Evolutionary conservation across 2,888 invertebrate species (phyloP).

Genomic region (Cylindroiulus punctatus): DNA sequence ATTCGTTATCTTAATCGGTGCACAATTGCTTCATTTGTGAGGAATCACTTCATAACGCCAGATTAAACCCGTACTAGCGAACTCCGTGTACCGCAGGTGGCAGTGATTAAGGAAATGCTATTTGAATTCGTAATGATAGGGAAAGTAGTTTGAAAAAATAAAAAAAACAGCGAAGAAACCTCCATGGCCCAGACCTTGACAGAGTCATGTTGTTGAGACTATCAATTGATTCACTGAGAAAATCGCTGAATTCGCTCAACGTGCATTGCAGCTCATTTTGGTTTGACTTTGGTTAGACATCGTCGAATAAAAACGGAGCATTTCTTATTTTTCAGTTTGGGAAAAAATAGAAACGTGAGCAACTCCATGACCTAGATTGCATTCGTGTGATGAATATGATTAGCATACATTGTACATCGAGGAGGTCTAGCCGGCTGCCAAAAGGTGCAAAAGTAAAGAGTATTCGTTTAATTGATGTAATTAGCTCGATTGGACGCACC

Average conservation of each 20-base stretch:
- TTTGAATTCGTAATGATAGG: slow-evolving; percentile 11
- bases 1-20: not conserved
- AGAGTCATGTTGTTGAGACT: not conserved
- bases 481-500: not conserved
- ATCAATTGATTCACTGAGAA: not conserved
- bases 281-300: not conserved
- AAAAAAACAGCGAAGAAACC: not conserved
- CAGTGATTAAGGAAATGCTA: slow-evolving; percentile 1
- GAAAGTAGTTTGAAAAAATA: not conserved
- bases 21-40: not conserved
- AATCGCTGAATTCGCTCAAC: not conserved
- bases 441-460: not conserved
- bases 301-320: not conserved
- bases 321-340: not conserved
- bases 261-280: not conserved
- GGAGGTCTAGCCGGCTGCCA: not conserved
- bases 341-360: not conserved
- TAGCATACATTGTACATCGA: not conserved
- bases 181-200: slow-evolving; percentile 18
- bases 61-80: slow-evolving; percentile 4
- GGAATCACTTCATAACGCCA: not conserved
- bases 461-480: not conserved
- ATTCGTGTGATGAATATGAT: not conserved
- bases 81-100: not conserved
- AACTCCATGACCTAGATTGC: not conserved